Evolutionary conservation across 2,888 invertebrate genomes (phyloP).

Genomic region (Nipponacmea schrenckii): DNA sequence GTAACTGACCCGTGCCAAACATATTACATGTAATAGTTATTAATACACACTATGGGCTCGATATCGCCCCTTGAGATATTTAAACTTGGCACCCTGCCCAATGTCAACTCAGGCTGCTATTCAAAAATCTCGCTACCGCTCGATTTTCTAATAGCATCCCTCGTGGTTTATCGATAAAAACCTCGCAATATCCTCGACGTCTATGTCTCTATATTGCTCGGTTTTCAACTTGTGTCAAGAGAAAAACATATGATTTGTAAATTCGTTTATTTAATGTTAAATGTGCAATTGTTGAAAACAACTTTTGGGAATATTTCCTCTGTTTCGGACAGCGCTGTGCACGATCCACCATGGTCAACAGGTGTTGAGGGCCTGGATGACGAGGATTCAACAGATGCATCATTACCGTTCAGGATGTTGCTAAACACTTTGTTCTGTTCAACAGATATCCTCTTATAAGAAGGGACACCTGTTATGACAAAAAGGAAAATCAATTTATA

Average conservation of each 20-base stretch:
- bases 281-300: neutral
- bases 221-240: no score
- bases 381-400: no score
- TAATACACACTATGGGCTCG: neutral
- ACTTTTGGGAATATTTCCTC: neutral
- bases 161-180: neutral
- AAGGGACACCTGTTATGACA: neutral
- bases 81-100: no score
- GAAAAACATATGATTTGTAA: neutral
- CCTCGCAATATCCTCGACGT: no score
- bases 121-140: neutral
- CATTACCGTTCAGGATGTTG: no score
- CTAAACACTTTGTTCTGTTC: neutral
- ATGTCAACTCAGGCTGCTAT: neutral
- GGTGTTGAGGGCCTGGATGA: neutral
- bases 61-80: neutral
- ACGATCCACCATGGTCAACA: neutral
- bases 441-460: slow-evolving; percentile 1
- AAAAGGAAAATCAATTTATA: slow-evolving; percentile 3
- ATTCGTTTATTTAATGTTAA: neutral
- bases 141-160: neutral
- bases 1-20: no score
- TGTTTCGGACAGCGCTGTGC: neutral
- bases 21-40: no score
- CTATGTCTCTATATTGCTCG: no score